These are phyloP conservation scores for Champsocephalus gunnari DNA, from an alignment of 2,797 vertebrate species.

Conservation along the genomic window DNA sequence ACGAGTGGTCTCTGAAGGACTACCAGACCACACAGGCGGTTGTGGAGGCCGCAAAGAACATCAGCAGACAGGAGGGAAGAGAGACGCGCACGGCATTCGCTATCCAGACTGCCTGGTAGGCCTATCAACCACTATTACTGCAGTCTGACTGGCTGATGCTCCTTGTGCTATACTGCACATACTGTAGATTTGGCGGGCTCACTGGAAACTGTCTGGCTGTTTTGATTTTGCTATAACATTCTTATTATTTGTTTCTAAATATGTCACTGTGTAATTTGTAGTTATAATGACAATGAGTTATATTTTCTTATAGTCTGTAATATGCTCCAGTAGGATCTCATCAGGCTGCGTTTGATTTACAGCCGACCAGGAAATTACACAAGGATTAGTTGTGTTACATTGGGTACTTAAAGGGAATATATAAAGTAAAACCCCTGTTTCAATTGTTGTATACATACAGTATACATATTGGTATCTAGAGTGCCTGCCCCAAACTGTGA, in stretches of 20 bases:
- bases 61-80: constrained; percentile 93
- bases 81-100: constrained; percentile 93
- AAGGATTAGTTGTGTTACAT: background rate
- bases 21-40: constrained; percentile 90
- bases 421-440: too few species aligned
- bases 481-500: too few species aligned
- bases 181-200: constrained; percentile 26
- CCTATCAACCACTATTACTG: constrained; percentile 32
- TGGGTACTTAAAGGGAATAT: too few species aligned
- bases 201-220: constrained; percentile 47
- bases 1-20: constrained; percentile 93
- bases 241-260: constrained; percentile 34
- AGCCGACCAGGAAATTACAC: constrained; percentile 13
- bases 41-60: constrained; percentile 92
- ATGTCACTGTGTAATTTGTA: constrained; percentile 45
- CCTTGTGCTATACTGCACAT: constrained; percentile 11
- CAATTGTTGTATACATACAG: too few species aligned
- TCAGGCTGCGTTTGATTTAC: constrained; percentile 23
- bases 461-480: too few species aligned
- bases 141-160: constrained; percentile 12
- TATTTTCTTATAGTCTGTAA: constrained; percentile 28
- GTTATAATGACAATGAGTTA: constrained; percentile 33
- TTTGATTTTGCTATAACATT: constrained; percentile 40
- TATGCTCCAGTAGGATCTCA: constrained; percentile 11
- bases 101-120: constrained; percentile 91